Conservation (phyloP, 2,113 vertebrate genomes). For the Pterophyllum scalare region DNA sequence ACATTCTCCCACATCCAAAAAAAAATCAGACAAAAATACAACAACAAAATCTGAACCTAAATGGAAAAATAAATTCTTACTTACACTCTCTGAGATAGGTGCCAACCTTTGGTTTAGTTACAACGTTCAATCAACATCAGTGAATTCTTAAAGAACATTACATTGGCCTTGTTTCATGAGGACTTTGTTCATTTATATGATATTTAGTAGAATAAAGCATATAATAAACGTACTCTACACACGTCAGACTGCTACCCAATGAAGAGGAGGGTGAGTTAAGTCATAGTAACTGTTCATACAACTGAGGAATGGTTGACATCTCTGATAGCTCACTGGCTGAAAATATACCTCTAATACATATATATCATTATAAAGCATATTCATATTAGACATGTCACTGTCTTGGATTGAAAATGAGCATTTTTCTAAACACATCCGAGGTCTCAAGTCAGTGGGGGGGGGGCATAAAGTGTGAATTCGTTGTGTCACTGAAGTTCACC, state of each 20-base stretch:
- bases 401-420: constrained; percentile 56
- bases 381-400: constrained; percentile 64
- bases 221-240: constrained; percentile 63
- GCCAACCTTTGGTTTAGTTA: constrained; percentile 84
- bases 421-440: constrained; percentile 60
- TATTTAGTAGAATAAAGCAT: constrained; percentile 66
- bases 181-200: constrained; percentile 52
- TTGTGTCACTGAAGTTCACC: constrained; percentile 71
- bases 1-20: constrained; percentile 83
- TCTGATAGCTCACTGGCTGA: constrained; percentile 73
- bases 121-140: constrained; percentile 71
- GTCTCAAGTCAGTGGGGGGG: constrained; percentile 49
- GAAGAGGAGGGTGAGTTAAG: constrained; percentile 48
- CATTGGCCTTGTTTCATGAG: constrained; percentile 58
- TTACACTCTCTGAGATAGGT: constrained; percentile 69
- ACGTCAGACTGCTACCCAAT: constrained; percentile 58
- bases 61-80: constrained; percentile 48
- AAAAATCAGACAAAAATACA: neutral
- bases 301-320: constrained; percentile 73
- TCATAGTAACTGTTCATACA: constrained; percentile 49
- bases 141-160: constrained; percentile 58
- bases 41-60: constrained; percentile 52
- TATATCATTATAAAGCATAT: constrained; percentile 75
- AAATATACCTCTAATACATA: constrained; percentile 78
- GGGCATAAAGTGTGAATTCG: constrained; percentile 44